Evolutionary conservation across 2,113 vertebrate species (phyloP).

Genomic region (Chlorocebus sabaeus): DNA sequence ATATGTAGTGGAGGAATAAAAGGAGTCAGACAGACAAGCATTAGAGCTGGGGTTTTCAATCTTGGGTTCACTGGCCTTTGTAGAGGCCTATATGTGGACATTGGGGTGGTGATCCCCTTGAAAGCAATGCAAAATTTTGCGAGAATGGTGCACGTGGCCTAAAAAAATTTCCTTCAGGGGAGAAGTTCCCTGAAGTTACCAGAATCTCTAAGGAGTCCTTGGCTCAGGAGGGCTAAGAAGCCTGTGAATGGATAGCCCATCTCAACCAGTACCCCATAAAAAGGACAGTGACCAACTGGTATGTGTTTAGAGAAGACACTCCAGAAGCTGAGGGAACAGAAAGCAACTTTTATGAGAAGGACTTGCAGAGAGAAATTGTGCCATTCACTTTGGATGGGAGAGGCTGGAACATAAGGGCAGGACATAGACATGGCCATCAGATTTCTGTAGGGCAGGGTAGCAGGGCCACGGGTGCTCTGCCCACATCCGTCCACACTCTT

Average conservation of each 20-base stretch:
- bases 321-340: neutral
- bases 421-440: neutral
- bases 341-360: neutral
- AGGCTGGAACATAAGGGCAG: neutral
- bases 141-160: neutral
- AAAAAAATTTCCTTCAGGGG: neutral
- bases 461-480: neutral
- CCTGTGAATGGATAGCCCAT: neutral
- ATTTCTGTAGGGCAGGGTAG: neutral
- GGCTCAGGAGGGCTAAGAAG: neutral
- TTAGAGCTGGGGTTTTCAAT: neutral
- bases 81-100: neutral
- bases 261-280: neutral
- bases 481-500: neutral
- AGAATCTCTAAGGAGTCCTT: neutral
- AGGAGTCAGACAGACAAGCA: neutral
- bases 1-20: neutral
- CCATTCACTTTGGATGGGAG: neutral
- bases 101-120: neutral
- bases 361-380: neutral
- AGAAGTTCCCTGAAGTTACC: neutral
- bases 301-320: neutral
- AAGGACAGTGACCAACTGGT: neutral
- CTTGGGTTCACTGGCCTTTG: neutral
- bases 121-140: neutral